phyloP scores from a whole-genome alignment of 1,140 invertebrate genomes.

The Neuroterus valhalla region DNA sequence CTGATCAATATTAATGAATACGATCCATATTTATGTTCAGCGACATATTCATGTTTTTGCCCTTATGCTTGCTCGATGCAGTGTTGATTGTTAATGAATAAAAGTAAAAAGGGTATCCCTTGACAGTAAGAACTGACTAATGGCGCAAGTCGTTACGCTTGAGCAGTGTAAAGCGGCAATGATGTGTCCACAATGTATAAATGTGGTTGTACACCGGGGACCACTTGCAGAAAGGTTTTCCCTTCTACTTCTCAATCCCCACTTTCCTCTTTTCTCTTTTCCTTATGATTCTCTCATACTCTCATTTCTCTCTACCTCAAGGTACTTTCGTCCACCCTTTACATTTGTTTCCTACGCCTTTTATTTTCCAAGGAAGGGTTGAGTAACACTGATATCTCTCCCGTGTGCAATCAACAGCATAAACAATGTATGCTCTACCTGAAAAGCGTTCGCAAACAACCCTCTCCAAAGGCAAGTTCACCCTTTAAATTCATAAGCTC shows the following conservation, averaged over 20 bases:
- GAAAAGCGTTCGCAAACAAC: background rate
- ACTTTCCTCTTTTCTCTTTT: background rate
- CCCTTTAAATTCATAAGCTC: background rate
- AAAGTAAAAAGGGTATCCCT: background rate
- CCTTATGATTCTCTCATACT: too few relatives aligned
- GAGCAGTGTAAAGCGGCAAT: constrained; percentile 1
- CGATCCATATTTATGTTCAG: background rate
- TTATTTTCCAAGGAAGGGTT: constrained; percentile 2
- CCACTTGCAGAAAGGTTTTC: constrained; percentile 1
- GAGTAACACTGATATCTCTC: constrained; percentile 46
- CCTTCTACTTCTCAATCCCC: background rate
- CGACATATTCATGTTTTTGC: background rate
- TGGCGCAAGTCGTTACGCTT: constrained; percentile 10
- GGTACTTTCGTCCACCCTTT: constrained; percentile 1
- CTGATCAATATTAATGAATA: too few relatives aligned
- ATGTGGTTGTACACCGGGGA: constrained; percentile 16
- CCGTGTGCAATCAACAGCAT: constrained; percentile 47
- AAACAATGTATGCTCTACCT: constrained; percentile 39
- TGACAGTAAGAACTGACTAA: background rate
- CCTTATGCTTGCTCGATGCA: background rate
- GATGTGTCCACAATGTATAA: too few relatives aligned
- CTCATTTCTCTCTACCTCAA: background rate
- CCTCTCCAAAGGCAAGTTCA: background rate
- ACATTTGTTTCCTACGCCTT: constrained; percentile 1
- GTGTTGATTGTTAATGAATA: background rate